A percentile compares a stretch with the other conserved stretches of the same genome.
Conservation (phyloP, 2,888 invertebrate species). For the Dromius quadrimaculatus region DNA sequence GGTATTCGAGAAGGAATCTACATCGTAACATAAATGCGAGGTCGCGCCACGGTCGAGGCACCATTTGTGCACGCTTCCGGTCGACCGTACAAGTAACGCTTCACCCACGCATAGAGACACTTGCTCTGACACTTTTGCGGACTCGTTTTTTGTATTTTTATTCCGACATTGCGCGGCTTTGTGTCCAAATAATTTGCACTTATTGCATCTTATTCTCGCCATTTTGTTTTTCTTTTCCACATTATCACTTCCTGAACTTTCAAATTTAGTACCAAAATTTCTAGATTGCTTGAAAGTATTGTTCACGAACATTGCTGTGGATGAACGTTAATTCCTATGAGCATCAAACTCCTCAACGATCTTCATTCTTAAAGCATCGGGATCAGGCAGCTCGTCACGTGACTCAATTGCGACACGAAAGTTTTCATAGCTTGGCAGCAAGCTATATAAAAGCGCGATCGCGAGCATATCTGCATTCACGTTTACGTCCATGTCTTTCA, state of each 20-base stretch:
- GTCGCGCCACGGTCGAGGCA: conserved; percentile 28
- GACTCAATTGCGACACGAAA: conserved; percentile 61
- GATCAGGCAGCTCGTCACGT: conserved; percentile 57
- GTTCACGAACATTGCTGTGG: conserved; percentile 18
- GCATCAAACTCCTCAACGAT: conserved; percentile 57
- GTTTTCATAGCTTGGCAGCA: conserved; percentile 58
- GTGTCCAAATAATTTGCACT: conserved; percentile 29
- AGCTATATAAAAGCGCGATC: conserved; percentile 59
- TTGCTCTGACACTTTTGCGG: background rate
- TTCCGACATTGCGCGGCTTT: conserved; percentile 27
- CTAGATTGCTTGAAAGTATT: background rate
- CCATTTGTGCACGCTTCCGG: background rate
- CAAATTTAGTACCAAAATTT: conserved; percentile 8
- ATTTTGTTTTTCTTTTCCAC: conserved; percentile 26
- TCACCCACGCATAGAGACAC: conserved; percentile 1
- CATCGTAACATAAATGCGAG: conserved; percentile 26
- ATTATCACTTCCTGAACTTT: conserved; percentile 29
- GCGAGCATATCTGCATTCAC: conserved; percentile 54
- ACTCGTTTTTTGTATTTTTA: conserved; percentile 12
- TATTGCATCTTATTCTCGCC: conserved; percentile 17
- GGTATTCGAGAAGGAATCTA: background rate
- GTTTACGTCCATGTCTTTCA: conserved; percentile 58
- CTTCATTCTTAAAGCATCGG: conserved; percentile 57
- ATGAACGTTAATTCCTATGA: conserved; percentile 44
- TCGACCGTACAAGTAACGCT: conserved; percentile 1